Conservation (phyloP, 2,113 vertebrate genomes). For the Leucopsar rothschildi region DNA sequence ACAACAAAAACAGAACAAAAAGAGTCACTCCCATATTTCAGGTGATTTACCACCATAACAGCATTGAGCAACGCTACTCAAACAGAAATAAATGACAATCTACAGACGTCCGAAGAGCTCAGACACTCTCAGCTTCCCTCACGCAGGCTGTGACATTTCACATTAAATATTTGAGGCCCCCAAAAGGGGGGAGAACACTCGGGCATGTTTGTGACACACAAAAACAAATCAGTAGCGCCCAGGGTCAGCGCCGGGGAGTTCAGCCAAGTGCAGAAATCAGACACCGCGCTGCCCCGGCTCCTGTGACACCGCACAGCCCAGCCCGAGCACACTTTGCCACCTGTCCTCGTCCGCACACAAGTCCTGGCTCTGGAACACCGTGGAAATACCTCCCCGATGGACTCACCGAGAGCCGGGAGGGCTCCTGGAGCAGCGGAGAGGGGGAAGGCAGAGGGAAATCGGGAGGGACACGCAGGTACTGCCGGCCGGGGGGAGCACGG, state of each 20-base stretch:
- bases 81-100: not conserved
- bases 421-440: too few species aligned
- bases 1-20: not conserved
- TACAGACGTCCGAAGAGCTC: not conserved
- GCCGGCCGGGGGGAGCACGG: not conserved
- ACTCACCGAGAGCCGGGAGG: too few species aligned
- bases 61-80: not conserved
- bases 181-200: rapidly evolving
- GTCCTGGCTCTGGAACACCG: rapidly evolving
- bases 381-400: not conserved
- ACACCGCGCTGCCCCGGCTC: not conserved
- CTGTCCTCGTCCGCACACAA: not conserved
- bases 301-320: not conserved
- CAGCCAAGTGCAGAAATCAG: conserved; percentile 22
- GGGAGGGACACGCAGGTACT: not conserved
- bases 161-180: not conserved
- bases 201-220: not conserved
- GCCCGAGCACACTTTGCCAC: not conserved
- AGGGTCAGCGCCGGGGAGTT: not conserved
- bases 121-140: not conserved
- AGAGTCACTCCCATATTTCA: not conserved
- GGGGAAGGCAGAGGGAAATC: not conserved
- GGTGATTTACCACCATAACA: not conserved
- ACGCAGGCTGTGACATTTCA: not conserved
- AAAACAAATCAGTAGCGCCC: not conserved